These are phyloP conservation scores for Pheosia gnoma DNA, from an alignment of 2,888 invertebrate genomes.

Conservation along the genomic window DNA sequence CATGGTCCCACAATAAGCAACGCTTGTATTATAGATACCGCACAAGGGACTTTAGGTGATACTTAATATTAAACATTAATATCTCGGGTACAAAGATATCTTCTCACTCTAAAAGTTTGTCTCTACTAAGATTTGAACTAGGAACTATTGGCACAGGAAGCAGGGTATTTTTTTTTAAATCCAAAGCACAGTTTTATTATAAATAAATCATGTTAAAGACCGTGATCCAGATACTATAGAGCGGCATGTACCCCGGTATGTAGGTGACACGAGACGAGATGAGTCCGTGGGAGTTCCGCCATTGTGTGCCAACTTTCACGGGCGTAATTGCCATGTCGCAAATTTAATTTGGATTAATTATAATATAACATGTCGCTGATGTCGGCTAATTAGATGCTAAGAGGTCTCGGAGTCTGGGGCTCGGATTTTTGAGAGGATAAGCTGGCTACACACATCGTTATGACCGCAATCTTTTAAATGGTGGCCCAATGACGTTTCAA, in stretches of 20 bases:
- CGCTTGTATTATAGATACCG: no score
- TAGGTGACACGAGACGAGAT: conserved; percentile 12
- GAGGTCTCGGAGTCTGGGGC: neutral
- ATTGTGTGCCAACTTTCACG: conserved; percentile 26
- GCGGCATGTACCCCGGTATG: conserved; percentile 1
- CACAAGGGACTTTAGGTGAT: no score
- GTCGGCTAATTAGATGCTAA: conserved; percentile 6
- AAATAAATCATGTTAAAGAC: conserved; percentile 3
- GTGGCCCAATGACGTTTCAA: no score
- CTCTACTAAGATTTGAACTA: no score
- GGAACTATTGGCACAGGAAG: no score
- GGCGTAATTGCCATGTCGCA: conserved; percentile 20
- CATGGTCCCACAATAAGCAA: no score
- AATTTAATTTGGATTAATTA: conserved; percentile 28
- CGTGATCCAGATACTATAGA: neutral
- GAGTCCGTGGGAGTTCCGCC: conserved; percentile 20
- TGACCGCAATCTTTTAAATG: no score
- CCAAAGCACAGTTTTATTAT: neutral
- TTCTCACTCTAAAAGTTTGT: no score
- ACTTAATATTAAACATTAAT: no score
- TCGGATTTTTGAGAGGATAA: neutral
- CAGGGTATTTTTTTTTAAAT: no score
- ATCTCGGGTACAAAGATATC: no score
- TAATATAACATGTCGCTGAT: conserved; percentile 1
- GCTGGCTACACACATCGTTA: no score